Evolutionary conservation across 2,888 invertebrate species (phyloP).

Genomic region (Leptinotarsa juncta): DNA sequence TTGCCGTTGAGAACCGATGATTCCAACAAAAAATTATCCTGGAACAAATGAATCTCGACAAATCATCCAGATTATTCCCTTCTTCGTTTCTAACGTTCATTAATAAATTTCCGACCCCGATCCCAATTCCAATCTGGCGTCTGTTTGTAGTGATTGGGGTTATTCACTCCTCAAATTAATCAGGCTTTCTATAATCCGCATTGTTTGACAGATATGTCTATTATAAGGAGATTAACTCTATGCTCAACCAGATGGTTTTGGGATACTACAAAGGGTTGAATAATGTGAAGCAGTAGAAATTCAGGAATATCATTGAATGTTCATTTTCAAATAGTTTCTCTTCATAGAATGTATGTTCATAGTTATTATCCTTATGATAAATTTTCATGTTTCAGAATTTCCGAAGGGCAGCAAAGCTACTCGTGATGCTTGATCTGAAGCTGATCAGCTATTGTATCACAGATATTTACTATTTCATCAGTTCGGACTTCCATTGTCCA

Average conservation of each 20-base stretch:
- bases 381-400: no score
- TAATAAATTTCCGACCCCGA: constrained; percentile 35
- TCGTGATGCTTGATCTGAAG: no score
- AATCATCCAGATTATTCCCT: constrained; percentile 38
- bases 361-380: rapidly evolving
- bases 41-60: constrained; percentile 34
- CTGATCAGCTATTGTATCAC: no score
- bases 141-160: constrained; percentile 41
- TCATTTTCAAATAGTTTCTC: no score
- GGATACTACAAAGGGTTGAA: constrained; percentile 17
- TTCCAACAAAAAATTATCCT: constrained; percentile 26
- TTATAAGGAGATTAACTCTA: constrained; percentile 52
- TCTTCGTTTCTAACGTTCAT: constrained; percentile 34
- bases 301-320: not conserved
- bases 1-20: constrained; percentile 23
- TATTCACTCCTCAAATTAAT: constrained; percentile 43
- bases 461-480: no score
- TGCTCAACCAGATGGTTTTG: constrained; percentile 36
- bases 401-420: no score
- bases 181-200: constrained; percentile 39
- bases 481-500: no score
- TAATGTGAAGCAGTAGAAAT: not conserved
- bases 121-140: constrained; percentile 34
- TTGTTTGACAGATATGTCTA: constrained; percentile 62
- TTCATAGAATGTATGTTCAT: no score